Evolutionary conservation across 2,113 vertebrate species (phyloP), one percentile per base, ranked within the genome.

Genomic region (Plecotus auritus): DNA sequence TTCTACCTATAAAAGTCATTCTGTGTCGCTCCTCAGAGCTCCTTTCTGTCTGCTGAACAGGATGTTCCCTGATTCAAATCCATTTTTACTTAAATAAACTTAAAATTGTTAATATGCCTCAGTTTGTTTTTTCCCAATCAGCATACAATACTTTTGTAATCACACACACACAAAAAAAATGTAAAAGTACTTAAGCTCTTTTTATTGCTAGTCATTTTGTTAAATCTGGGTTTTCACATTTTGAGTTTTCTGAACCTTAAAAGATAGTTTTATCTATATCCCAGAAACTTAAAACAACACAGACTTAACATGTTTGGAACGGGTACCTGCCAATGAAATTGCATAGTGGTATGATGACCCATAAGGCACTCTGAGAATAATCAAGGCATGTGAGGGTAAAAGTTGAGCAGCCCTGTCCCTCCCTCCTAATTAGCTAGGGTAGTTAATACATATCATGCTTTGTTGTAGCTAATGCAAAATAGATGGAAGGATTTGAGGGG

Each of bases 231-330:
- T 66, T 54, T 82, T 93, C 30, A 93, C 11, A 72, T 42, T 67
- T 28, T 89, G n/a, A 54, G n/a, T 66, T 85, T 88, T 82, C 74
- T 74, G 85, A 78, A 88, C n/a, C 16, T 85, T 85, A 76, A 82
- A 67, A 94, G 20, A 49, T 37, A 82, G 35, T 35, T 96, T 92
- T 76, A 47, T 26, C 37, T 90, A 10, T 32, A 77, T 85, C 40
- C 56, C 54, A 90, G 81, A 91, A 85, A 81, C 20, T 18, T 59
- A 28, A 89, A 86, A 78, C 85, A 82, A 56, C 26, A 67, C 28
- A n/a, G 9, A 59, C 7, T 69, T 22, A 72, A 32, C 42, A 77
- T 61, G 7, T 67, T 83, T 84, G 54, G 54, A 77, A 77, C 49
- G n/a, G 37, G 32, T 66, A 61, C 14, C 37, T 73, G 80, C 73